Base-by-base conservation (phyloP, 2,113 vertebrate species). In the Heloderma charlesbogerti region DNA sequence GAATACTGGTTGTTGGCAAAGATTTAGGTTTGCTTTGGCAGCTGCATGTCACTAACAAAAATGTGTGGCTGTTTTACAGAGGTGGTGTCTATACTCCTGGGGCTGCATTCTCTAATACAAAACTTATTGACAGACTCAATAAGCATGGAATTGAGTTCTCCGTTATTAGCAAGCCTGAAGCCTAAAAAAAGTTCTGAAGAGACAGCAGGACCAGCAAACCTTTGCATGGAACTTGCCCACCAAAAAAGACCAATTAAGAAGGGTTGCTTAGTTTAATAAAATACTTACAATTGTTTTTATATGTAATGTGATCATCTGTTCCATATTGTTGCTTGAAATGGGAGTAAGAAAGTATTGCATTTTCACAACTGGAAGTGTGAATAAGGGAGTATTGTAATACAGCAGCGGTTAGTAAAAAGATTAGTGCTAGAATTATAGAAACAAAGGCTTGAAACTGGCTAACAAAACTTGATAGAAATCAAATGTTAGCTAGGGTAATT, bases 61-160 rank as follows among this genome's bases (percentile, higher is more conserved):
- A 43, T 71, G 15, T 90, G 63, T 88, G 51, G 4, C 66, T 90
- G 2, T 71, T 95, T 91, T 94, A 57, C 96, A 99, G 99, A 82
- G 99, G 99, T 54, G 99, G 99, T 1, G 99, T 99, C 1, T 99
- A 98, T 94, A 97, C 98, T 71, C 99, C 99, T 0, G 99, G 98
- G 97, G 99, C 98, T 6, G 98, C 91, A 22, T 99, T 99, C 93
- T 98, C 95, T 54, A 98, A 98, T 96, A 99, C 98, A 91, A 98
- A 98, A 54, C 93, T 99, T 92, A 98, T 99, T 22, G 97, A 99
- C 88, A 98, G 99, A 66, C 99, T 99, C 89, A 97, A 98, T 97
- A 98, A 98, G 85, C 97, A 94, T 18, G 99, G 99, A 90, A 96
- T 99, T 94, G 98, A 98, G 93, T 99, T 99, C 95, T 98, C 98